Base-by-base conservation (phyloP, 2,113 vertebrate species). In the Bagarius yarrelli region DNA sequence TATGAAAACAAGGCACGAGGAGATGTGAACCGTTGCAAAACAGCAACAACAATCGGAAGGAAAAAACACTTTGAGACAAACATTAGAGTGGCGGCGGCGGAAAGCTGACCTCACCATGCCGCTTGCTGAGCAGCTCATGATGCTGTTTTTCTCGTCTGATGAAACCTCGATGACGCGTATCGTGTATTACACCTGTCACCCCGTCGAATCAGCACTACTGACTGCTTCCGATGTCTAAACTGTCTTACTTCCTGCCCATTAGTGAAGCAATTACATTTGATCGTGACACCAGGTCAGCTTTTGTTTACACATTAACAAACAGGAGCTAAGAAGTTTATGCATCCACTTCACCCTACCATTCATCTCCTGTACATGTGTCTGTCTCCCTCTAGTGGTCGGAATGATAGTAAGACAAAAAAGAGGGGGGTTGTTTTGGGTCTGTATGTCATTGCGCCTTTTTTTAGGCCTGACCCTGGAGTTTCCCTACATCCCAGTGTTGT, bases 381-480 rank as follows among this genome's bases (percentile, higher is more conserved):
- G 87, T 77, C 88, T 80, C 92, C 91, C 92, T 90, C 93, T 91
- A 87, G 89, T 90, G 93, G 90, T 56, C 61, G 25, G 4, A 12
- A 27, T 89, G 89, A 84, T 47, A 47, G 5, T 47, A 6, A 47
- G 83, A 82, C 9, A 16, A 16, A 52, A 55, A 32, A 5, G 19
- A 25, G 3, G 3, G 87, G 50, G 56, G 79, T 72, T 47, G 88
- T 79, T 11, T 50, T 32, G 27, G 52, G 53, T 83, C 78, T 85
- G 87, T 89, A 90, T 91, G 91, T 93, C 92, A 93, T 91, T 84
- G 79, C 74, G 40, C 86, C 89, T 93, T 93, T 92, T 92, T 91
- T 92, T 92, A 92, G 90, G 85, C 84, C 88, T 89, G 91, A 91
- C 91, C 92, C 89, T 92, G 93, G 93, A 93, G 92, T 94, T 94